Base-by-base conservation (phyloP, 2,888 invertebrate species). In the Drosophila mimica region DNA sequence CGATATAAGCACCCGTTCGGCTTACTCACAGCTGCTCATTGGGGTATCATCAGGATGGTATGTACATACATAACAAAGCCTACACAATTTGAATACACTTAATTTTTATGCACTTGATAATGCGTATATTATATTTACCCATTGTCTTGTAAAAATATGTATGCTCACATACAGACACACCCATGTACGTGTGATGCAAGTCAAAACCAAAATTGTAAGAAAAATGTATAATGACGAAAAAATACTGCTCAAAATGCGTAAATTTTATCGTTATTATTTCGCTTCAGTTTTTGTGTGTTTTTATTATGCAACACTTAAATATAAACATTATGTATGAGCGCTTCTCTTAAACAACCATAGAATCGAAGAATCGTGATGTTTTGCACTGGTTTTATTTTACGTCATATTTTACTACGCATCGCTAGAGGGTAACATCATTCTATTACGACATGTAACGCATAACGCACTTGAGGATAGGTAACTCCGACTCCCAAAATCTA, bases 41-140 rank as follows among this genome's bases (percentile, higher is more conserved):
- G 98, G 98, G 81, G 96, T 97, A 74, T 95, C 96, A 74, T 96
- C 97, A 87, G 98, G 98, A 95, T 98, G 98, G 98, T 98, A 94
- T 93, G 94, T 34, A 25, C 25, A 25, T 25, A 25, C 25, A 25
- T 28, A 34, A 9, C 5, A 56, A 40, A 38, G 13, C n/a, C 4
- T 57, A 3, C 13, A 15, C 30, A 20, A 20, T 20, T 40, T 31
- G 3, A 15, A 9, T 31, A 7, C 15, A 20, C n/a, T 60, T 28
- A 25, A 60, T 49, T 8, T 15, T n/a, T 9, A 25, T 25, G 60
- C 20, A 31, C n/a, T 38, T 60, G 13, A 43, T 20, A 34, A 13
- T 34, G 25, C 7, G 17, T 38, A 38, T 20, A 20, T 9, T 43
- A 20, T n/a, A 25, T 57, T 57, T 31, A 6, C 30, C 20, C 15